phyloP scores from a whole-genome alignment of 2,113 vertebrate species.

The Dipodomys merriami region DNA sequence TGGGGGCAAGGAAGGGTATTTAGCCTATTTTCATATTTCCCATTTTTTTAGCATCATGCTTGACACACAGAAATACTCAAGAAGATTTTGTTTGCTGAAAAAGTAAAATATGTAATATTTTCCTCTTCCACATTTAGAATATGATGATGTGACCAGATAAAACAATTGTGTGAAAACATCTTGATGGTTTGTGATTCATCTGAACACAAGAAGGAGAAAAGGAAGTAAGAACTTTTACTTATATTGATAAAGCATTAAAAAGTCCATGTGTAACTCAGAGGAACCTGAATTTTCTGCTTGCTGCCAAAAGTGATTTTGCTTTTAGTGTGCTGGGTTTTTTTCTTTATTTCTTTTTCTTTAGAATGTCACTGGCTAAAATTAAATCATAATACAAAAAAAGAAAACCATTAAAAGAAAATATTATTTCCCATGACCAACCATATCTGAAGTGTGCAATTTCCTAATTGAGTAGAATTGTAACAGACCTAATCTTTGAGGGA shows the following conservation, averaged over 20 bases:
- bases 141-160: neutral
- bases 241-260: conserved; percentile 54
- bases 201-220: neutral
- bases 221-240: neutral
- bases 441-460: neutral
- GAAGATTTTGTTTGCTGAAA: neutral
- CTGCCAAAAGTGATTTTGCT: conserved; percentile 32
- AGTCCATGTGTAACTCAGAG: conserved; percentile 63
- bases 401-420: neutral
- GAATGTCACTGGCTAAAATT: conserved; percentile 6
- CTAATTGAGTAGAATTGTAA: neutral
- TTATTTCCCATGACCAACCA: neutral
- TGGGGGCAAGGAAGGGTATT: neutral
- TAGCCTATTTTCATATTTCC: neutral
- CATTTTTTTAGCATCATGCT: neutral
- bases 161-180: neutral
- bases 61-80: neutral
- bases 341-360: neutral
- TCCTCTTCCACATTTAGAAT: neutral
- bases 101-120: neutral
- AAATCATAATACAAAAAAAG: conserved; percentile 20
- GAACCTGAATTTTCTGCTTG: conserved; percentile 22
- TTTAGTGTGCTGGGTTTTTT: neutral
- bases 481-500: neutral
- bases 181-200: neutral